Conservation (phyloP, 2,797 vertebrate species). For the Enteromius trimaculatus region DNA sequence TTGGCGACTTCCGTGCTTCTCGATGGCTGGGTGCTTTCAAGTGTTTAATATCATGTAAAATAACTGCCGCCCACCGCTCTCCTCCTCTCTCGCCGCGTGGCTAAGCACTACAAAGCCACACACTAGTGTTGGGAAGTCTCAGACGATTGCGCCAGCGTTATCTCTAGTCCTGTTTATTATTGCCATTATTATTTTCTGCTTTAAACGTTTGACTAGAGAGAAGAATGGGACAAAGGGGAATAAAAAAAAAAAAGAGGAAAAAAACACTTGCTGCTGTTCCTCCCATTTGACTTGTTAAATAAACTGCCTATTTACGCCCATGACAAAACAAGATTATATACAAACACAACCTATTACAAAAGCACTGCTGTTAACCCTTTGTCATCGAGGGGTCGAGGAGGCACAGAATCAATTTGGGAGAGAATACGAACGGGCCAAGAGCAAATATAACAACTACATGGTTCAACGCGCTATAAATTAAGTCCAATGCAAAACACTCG, state of each 20-base stretch:
- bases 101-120: constrained; percentile 81
- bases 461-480: not conserved
- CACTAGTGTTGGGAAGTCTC: constrained; percentile 71
- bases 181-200: constrained; percentile 73
- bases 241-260: not conserved
- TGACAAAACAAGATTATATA: constrained; percentile 78
- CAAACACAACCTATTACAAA: constrained; percentile 67
- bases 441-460: not conserved
- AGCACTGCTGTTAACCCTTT: constrained; percentile 27
- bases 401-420: not conserved
- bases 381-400: constrained; percentile 16
- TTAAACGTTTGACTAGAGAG: constrained; percentile 49
- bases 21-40: constrained; percentile 78
- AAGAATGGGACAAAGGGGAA: constrained; percentile 31
- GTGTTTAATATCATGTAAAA: constrained; percentile 86
- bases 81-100: constrained; percentile 62
- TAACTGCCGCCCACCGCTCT: constrained; percentile 65
- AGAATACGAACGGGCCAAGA: constrained; percentile 27
- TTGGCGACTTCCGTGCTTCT: constrained; percentile 73
- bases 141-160: constrained; percentile 69
- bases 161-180: constrained; percentile 80
- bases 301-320: constrained; percentile 78
- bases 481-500: not conserved
- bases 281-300: constrained; percentile 81
- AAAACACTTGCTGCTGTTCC: constrained; percentile 54